These are phyloP conservation scores for Melieria omissa DNA, from an alignment of 2,888 invertebrate genomes.

Conservation along the genomic window DNA sequence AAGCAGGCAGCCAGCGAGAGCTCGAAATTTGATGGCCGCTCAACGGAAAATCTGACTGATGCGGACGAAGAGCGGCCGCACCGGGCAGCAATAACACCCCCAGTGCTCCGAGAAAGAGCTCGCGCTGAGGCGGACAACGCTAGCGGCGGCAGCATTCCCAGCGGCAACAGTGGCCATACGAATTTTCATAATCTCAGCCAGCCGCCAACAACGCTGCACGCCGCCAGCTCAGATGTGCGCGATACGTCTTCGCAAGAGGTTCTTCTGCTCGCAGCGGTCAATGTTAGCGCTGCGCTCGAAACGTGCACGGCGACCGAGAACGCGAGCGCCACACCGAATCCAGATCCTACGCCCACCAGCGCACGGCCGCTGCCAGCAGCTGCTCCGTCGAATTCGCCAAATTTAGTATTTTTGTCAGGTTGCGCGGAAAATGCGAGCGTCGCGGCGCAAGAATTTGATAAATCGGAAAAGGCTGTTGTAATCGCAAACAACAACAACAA, in stretches of 20 bases:
- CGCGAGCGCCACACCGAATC: conserved; percentile 22
- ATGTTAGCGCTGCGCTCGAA: conserved; percentile 25
- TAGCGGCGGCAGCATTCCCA: background rate
- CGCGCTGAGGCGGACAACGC: conserved; percentile 26
- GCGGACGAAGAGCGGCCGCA: background rate
- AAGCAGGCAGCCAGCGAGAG: background rate
- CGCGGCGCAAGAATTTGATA: no score
- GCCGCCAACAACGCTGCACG: conserved; percentile 16
- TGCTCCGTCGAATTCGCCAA: background rate
- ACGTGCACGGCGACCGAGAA: background rate
- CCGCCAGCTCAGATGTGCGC: conserved; percentile 58
- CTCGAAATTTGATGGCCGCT: background rate
- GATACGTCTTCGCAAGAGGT: conserved; percentile 58
- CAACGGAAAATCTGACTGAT: background rate
- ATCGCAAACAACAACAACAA: no score
- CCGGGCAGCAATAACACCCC: conserved; percentile 33
- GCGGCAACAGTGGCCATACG: conserved; percentile 39
- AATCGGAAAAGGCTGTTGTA: no score
- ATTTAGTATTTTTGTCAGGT: no score
- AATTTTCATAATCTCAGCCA: conserved; percentile 40
- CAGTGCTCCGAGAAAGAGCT: conserved; percentile 49
- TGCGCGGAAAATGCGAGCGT: no score
- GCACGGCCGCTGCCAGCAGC: conserved; percentile 30
- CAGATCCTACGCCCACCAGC: conserved; percentile 17
- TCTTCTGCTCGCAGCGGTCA: conserved; percentile 43